Percentiles rank a stretch among this genome's conserved stretches.
phyloP scores from a whole-genome alignment of 2,797 vertebrate genomes.

The Lithobates pipiens region DNA sequence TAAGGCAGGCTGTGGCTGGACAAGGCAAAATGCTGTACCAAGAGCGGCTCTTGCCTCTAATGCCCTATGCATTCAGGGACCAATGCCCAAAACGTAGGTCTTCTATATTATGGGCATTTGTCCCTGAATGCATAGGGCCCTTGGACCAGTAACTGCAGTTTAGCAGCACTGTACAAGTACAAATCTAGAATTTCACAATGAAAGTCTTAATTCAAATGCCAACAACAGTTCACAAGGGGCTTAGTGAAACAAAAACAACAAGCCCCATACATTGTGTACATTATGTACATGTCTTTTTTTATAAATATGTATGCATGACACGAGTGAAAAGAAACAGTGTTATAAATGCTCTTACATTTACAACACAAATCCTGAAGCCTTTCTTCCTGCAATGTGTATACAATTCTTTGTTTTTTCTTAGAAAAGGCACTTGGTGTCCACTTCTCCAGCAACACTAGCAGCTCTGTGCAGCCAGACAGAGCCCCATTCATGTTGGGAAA shows the following conservation, averaged over 20 bases:
- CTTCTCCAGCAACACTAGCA: conserved; percentile 37
- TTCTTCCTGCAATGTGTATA: not conserved
- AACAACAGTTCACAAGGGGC: not conserved
- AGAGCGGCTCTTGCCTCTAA: too few relatives aligned
- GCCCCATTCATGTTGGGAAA: conserved; percentile 46
- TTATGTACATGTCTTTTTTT: not conserved
- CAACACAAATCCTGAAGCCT: not conserved
- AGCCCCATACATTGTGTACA: not conserved
- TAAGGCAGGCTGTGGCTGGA: too few relatives aligned
- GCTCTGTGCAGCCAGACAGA: conserved; percentile 51
- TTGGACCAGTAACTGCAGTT: too few relatives aligned
- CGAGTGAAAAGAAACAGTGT: not conserved
- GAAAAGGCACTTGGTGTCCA: conserved; percentile 12
- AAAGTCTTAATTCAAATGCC: not conserved
- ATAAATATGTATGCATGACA: not conserved
- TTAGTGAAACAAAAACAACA: not conserved
- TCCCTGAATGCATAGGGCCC: too few relatives aligned
- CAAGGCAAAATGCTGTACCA: too few relatives aligned
- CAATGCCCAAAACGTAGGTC: too few relatives aligned
- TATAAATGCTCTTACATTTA: not conserved
- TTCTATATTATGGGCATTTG: too few relatives aligned
- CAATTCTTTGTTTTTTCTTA: conserved; percentile 9
- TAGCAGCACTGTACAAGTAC: not conserved
- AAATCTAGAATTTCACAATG: not conserved
- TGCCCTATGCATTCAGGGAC: too few relatives aligned